Conservation (phyloP, 2,113 vertebrate genomes). For the Mormyrus iriodes region DNA sequence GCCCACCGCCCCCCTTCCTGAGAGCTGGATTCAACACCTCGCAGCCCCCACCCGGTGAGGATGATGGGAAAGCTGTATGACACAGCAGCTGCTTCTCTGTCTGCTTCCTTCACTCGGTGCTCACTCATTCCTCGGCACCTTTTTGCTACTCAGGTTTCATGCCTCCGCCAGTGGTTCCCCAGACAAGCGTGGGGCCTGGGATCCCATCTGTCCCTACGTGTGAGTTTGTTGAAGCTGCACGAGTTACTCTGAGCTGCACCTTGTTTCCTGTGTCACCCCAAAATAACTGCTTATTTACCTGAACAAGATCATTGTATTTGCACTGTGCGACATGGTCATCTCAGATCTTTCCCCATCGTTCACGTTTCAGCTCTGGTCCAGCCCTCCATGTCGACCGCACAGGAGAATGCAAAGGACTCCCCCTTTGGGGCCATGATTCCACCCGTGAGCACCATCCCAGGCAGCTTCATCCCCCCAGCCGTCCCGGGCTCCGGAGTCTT, state of each 20-base stretch:
- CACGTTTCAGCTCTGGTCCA: constrained; percentile 71
- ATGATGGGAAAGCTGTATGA: background rate
- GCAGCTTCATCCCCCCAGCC: constrained; percentile 73
- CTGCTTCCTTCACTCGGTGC: background rate
- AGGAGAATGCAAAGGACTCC: constrained; percentile 81
- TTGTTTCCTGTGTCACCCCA: background rate
- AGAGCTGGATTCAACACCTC: constrained; percentile 85
- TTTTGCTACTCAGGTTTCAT: constrained; percentile 69
- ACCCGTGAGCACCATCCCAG: constrained; percentile 70
- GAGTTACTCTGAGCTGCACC: background rate
- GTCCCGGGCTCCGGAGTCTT: constrained; percentile 76
- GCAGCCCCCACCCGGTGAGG: constrained; percentile 89
- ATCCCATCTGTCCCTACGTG: constrained; percentile 66
- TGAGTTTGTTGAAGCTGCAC: constrained; percentile 54
- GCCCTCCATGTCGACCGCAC: constrained; percentile 68
- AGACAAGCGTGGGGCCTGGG: constrained; percentile 67
- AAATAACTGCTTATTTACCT: background rate
- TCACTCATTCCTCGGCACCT: background rate
- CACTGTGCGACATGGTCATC: too few relatives aligned
- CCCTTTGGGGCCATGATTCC: constrained; percentile 77
- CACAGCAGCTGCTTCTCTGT: background rate
- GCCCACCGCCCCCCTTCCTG: constrained; percentile 84
- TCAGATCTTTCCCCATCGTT: background rate
- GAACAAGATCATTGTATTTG: background rate
- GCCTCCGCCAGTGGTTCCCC: constrained; percentile 76